phyloP scores from a whole-genome alignment of 2,113 vertebrate genomes.

The Chlorodrepanis virens region DNA sequence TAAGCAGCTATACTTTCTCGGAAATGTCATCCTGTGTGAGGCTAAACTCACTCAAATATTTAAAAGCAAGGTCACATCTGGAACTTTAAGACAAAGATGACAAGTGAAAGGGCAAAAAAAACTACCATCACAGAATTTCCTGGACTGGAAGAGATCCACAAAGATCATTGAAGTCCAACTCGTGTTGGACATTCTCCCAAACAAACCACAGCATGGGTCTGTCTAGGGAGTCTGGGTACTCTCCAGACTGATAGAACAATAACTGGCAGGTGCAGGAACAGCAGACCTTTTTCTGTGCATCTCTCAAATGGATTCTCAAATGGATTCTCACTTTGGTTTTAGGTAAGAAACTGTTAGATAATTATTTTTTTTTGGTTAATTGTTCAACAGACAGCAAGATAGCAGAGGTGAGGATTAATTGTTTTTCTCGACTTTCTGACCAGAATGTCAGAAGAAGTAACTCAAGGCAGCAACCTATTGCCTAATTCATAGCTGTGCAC shows the following conservation, averaged over 20 bases:
- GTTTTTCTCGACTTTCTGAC: not conserved
- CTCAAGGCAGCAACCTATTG: not conserved
- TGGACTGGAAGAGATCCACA: not conserved
- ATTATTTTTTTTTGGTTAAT: not conserved
- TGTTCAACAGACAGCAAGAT: not conserved
- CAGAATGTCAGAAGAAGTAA: not conserved
- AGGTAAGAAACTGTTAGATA: not conserved
- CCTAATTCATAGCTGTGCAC: not conserved
- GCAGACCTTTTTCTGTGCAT: not conserved
- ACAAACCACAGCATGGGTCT: not conserved
- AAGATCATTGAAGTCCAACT: not conserved
- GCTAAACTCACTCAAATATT: not conserved
- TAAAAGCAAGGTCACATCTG: not conserved
- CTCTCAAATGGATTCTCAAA: not conserved
- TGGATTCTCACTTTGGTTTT: not conserved
- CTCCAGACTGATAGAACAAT: not conserved
- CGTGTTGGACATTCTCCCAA: not conserved
- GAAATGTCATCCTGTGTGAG: not conserved
- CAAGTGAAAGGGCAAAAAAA: not conserved
- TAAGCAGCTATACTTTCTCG: not conserved
- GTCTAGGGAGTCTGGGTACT: not conserved
- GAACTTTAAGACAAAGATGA: not conserved
- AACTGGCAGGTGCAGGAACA: not conserved
- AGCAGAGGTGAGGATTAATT: not conserved
- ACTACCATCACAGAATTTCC: not conserved